Evolutionary conservation across 2,113 vertebrate species (phyloP).

Genomic region (Cyprinus carpio): DNA sequence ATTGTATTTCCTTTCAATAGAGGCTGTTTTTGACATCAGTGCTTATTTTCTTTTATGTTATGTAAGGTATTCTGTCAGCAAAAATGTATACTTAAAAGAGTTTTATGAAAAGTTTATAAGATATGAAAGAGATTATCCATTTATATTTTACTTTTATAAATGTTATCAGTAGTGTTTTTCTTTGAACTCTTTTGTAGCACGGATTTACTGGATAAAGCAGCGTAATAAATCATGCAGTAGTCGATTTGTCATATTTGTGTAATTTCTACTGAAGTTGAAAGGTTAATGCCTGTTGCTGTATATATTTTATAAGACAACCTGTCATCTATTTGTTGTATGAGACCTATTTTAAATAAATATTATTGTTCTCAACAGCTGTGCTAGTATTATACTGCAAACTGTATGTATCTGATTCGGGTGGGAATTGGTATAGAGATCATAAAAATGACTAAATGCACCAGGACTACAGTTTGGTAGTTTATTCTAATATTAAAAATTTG

Average conservation of each 20-base stretch:
- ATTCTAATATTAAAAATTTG: background rate
- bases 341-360: slow-evolving; percentile 36
- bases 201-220: background rate
- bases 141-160: background rate
- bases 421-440: no score
- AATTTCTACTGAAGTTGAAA: slow-evolving; percentile 24
- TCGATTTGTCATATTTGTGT: background rate
- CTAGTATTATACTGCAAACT: background rate
- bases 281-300: background rate
- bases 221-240: background rate
- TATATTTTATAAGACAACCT: slow-evolving; percentile 14
- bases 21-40: slow-evolving; percentile 13
- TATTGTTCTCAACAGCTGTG: background rate
- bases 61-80: slow-evolving; percentile 26
- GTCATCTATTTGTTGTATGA: slow-evolving; percentile 22
- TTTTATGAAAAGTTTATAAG: background rate
- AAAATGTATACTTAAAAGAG: background rate
- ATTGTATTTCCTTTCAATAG: slow-evolving; percentile 18
- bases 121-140: background rate
- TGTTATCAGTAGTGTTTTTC: background rate
- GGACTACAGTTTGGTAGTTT: no score
- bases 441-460: no score
- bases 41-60: slow-evolving; percentile 14
- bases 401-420: background rate
- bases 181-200: background rate